Percentiles rank a stretch among this genome's conserved stretches.
Conservation (phyloP, 2,113 vertebrate species). For the Cyphomyrus plagiostoma region DNA sequence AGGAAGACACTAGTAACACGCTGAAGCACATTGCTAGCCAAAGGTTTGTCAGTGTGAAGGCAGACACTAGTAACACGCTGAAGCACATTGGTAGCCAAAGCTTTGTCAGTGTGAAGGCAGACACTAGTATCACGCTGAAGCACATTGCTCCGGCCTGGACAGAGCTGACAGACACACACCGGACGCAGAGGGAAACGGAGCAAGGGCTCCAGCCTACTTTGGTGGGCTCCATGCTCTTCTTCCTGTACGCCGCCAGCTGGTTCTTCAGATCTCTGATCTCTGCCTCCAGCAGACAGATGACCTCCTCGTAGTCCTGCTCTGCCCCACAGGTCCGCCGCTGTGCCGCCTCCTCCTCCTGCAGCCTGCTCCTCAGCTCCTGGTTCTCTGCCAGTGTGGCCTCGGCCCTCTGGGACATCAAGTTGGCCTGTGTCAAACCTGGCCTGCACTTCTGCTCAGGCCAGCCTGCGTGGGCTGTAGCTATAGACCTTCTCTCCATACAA, state of each 20-base stretch:
- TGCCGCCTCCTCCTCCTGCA: slow-evolving; percentile 61
- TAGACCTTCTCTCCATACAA: not conserved
- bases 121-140: not conserved
- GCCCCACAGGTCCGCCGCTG: slow-evolving; percentile 64
- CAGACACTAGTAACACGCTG: not conserved
- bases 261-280: slow-evolving; percentile 83
- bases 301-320: slow-evolving; percentile 85
- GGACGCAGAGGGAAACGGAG: not conserved
- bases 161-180: not conserved
- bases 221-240: slow-evolving; percentile 43
- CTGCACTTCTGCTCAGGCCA: not conserved
- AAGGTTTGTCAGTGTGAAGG: not conserved
- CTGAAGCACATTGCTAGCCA: not conserved
- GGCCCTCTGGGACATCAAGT: slow-evolving; percentile 60
- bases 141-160: not conserved
- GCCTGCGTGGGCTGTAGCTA: not conserved
- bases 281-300: slow-evolving; percentile 78
- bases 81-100: not conserved
- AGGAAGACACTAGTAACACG: not conserved
- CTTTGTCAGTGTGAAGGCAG: not conserved
- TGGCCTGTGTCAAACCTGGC: not conserved
- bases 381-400: slow-evolving; percentile 72
- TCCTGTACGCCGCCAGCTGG: slow-evolving; percentile 62
- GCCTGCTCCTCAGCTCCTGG: slow-evolving; percentile 62
- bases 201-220: slow-evolving; percentile 22